Conservation (phyloP, 2,888 invertebrate genomes). For the Deilephila elpenor region DNA sequence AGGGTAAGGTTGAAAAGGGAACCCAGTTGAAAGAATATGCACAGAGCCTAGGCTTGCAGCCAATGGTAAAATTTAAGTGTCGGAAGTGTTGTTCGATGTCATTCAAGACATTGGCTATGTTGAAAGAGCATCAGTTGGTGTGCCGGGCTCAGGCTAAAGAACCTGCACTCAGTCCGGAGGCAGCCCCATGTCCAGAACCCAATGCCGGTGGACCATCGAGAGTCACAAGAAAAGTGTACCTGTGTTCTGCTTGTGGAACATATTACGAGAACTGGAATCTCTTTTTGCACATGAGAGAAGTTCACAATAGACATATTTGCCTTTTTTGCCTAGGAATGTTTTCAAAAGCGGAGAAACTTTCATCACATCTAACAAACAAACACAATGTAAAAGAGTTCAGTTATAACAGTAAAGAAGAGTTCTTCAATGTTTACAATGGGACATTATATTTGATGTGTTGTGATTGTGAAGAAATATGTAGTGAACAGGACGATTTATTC, state of each 20-base stretch:
- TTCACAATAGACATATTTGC: constrained; percentile 92
- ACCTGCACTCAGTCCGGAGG: constrained; percentile 72
- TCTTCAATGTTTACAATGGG: constrained; percentile 86
- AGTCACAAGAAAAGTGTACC: constrained; percentile 90
- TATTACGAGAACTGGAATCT: constrained; percentile 95
- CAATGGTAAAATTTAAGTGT: constrained; percentile 89
- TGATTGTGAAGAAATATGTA: constrained; percentile 91
- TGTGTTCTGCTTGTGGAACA: constrained; percentile 92
- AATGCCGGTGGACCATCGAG: constrained; percentile 79
- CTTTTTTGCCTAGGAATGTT: constrained; percentile 93
- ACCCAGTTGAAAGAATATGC: constrained; percentile 86
- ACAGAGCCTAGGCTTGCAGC: constrained; percentile 89
- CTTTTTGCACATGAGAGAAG: constrained; percentile 92
- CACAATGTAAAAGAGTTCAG: constrained; percentile 90
- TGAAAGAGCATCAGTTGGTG: constrained; percentile 88
- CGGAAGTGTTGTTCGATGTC: constrained; percentile 89
- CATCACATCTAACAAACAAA: constrained; percentile 90
- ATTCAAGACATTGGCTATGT: constrained; percentile 86
- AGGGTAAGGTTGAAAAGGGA: constrained; percentile 74
- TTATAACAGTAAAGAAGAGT: constrained; percentile 88
- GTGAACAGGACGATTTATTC: constrained; percentile 90
- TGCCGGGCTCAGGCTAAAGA: constrained; percentile 83
- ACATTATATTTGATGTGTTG: constrained; percentile 92
- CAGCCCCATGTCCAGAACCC: constrained; percentile 64
- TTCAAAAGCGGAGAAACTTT: constrained; percentile 90